phyloP scores from a whole-genome alignment of 2,888 invertebrate genomes.

The Megamerina dolium region DNA sequence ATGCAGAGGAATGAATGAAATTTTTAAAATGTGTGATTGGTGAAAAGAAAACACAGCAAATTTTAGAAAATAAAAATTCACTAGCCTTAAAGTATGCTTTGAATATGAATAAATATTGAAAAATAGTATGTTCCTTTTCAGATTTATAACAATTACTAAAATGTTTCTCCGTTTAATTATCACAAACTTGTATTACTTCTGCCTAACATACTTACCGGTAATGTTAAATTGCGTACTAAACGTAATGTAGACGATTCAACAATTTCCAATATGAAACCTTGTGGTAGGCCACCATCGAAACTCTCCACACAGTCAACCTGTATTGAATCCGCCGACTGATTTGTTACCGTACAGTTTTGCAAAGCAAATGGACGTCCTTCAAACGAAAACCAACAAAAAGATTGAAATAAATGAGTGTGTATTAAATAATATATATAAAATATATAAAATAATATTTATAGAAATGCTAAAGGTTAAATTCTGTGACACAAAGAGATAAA shows the following conservation, averaged over 20 bases:
- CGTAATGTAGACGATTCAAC: slow-evolving; percentile 64
- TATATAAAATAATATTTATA: background rate
- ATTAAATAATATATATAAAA: background rate
- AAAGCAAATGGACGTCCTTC: slow-evolving; percentile 81
- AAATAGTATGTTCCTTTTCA: no score
- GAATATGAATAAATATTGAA: no score
- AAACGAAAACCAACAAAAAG: slow-evolving; percentile 8
- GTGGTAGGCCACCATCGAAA: slow-evolving; percentile 82
- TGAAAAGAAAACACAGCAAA: no score
- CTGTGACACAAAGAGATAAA: background rate
- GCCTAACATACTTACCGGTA: slow-evolving; percentile 39
- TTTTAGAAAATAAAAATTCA: no score
- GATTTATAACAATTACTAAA: no score
- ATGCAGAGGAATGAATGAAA: no score
- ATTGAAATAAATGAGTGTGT: background rate
- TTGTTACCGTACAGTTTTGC: slow-evolving; percentile 81
- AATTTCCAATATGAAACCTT: slow-evolving; percentile 77
- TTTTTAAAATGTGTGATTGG: no score
- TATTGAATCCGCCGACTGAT: slow-evolving; percentile 77
- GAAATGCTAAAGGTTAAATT: background rate
- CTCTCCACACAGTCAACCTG: slow-evolving; percentile 83
- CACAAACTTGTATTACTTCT: no score
- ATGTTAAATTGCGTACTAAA: slow-evolving; percentile 47
- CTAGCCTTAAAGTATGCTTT: no score
- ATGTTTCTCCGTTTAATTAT: no score